Evolutionary conservation across 2,113 vertebrate species (phyloP).

Genomic region (Balaeniceps rex): DNA sequence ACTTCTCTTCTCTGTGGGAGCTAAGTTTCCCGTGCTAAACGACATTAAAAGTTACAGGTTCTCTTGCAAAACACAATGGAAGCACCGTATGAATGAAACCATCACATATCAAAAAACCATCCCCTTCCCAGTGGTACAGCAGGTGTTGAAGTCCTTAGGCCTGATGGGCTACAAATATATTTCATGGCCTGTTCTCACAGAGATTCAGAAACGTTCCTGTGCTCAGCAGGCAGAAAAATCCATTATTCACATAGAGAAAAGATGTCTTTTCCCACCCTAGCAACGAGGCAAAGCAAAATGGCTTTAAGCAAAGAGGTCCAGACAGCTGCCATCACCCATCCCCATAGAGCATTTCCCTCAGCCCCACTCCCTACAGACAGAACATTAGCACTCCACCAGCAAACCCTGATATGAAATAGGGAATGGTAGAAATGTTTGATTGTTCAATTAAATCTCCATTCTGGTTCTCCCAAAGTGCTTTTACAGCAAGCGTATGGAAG

Average conservation of each 20-base stretch:
- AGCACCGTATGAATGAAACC: background rate
- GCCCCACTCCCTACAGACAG: background rate
- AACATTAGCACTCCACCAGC: background rate
- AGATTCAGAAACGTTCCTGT: background rate
- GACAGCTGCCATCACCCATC: background rate
- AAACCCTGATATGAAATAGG: background rate
- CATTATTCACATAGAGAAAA: background rate
- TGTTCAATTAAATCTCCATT: background rate
- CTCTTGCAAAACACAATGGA: background rate
- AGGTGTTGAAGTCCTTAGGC: background rate
- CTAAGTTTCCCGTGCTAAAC: constrained; percentile 28
- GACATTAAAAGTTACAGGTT: constrained; percentile 20
- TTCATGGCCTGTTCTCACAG: background rate
- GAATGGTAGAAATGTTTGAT: background rate
- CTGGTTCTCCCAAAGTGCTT: background rate
- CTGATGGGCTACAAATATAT: background rate
- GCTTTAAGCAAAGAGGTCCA: background rate
- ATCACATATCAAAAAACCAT: background rate
- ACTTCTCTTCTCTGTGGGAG: constrained; percentile 8
- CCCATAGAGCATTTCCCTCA: background rate
- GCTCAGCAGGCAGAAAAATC: background rate
- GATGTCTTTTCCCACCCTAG: background rate
- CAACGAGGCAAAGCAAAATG: background rate
- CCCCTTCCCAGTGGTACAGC: background rate
- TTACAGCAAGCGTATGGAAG: background rate